These are phyloP conservation scores for Phaedon cochleariae DNA, from an alignment of 2,888 invertebrate species.

Conservation along the genomic window DNA sequence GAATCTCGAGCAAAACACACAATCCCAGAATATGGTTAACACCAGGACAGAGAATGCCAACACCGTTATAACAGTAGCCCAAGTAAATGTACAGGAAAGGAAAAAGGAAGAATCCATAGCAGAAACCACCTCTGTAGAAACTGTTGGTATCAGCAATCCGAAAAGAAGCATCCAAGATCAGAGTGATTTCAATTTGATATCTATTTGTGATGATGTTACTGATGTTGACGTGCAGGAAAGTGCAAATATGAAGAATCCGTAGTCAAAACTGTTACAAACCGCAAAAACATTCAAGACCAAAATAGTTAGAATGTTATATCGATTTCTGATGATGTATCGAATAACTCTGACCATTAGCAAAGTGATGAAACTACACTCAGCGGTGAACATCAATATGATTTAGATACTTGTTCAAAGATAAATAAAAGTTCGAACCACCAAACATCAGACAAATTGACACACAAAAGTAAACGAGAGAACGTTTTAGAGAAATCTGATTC, in stretches of 20 bases:
- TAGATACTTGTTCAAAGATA: no score
- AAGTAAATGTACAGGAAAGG: background rate
- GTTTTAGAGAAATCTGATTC: constrained; percentile 1
- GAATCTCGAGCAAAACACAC: constrained; percentile 5
- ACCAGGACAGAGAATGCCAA: background rate
- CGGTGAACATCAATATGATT: background rate
- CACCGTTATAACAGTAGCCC: background rate
- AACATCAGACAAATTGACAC: no score
- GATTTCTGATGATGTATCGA: background rate
- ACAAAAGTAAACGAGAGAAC: no score
- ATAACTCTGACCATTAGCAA: background rate
- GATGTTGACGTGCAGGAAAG: background rate
- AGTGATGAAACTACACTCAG: background rate
- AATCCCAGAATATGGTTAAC: constrained; percentile 1
- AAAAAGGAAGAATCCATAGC: constrained; percentile 1
- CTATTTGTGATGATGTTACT: background rate
- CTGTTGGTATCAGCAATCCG: background rate
- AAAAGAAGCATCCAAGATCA: constrained; percentile 4
- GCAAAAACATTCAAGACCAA: background rate
- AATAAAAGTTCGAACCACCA: no score
- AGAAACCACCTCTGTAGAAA: background rate
- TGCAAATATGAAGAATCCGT: background rate
- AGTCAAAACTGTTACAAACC: background rate
- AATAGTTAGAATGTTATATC: background rate
- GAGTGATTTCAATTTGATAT: constrained; percentile 1